Base-by-base conservation (phyloP, 2,797 vertebrate genomes). In the Acestrorhynchus altus region DNA sequence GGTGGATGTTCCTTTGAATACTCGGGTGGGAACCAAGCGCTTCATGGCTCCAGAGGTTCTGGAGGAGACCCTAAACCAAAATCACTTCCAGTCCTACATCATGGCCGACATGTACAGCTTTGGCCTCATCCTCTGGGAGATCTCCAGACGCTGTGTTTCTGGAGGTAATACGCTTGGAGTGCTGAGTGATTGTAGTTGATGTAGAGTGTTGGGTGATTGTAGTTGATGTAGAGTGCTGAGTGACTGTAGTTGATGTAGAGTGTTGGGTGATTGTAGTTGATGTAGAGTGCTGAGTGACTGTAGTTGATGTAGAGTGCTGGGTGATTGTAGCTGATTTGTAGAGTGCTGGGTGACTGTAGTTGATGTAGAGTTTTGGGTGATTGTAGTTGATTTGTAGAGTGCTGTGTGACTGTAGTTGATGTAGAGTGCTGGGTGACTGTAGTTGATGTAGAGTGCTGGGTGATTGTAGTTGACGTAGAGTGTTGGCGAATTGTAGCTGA, bases 71-170 rank as follows among this genome's bases (percentile, higher is more conserved):
- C 91, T 99, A 84, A 98, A 98, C 40, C 93, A 95, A 64, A 96
- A 93, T 80, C 96, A 98, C 80, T 99, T 99, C 57, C 97, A 99
- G 90, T 98, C 97, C 0, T 99, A 97, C 86, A 99, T 99, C 90
- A 98, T 97, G 97, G 97, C 97, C 0, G 98, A 99, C 89, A 98
- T 99, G 95, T 99, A 99, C 90, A 99, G 98, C 85, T 98, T 98
- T 59, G 96, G 98, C 44, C 96, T 99, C 65, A 98, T 99, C 87
- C 95, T 99, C 11, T 99, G 98, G 98, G 98, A 99, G 91, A 93
- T 98, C 6, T 95, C 95, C 2, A 92, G 97, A 59, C 94, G 97
- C 86, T 98, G 97, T 74, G 93, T 99, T 65, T 98, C 97, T 4
- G 96, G 97, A 95, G 97, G 98, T 98, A 92, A 6, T 2, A 35